Base-by-base conservation (phyloP, 2,797 vertebrate genomes). In the Squalus acanthias region DNA sequence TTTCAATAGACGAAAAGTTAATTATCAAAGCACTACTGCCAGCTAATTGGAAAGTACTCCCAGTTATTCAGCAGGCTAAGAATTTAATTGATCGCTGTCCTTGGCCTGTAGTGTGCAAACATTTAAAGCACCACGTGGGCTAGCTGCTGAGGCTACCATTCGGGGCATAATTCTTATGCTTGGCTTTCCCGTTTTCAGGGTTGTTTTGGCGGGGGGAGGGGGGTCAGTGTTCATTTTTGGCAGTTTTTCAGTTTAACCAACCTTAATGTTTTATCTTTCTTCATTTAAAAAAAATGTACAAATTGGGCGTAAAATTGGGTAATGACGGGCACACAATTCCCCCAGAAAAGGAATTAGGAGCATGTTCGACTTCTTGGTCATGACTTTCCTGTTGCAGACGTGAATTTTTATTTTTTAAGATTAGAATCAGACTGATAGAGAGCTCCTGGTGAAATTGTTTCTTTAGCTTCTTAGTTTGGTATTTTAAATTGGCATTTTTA, bases 11-110 rank as follows among this genome's bases (percentile, higher is more conserved):
- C 69, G 20, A 72, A 74, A 74, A 74, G 46, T 93, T 93, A 67
- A 46, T 65, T 46, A 93, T 22, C 20, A 93, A 93, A 24, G 65
- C 20, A 46, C 91, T 69, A 22, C 57, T 67, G 65, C 20, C 65
- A 93, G 65, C n/a, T 93, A 46, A 93, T 93, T 93, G 63, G 0
- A 93, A 69, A 93, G 91, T 69, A 69, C 65, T 69, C 65, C 91
- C n/a, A 46, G 69, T 93, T 93, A 93, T 93, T 93, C 20, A 46
- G 91, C 63, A 46, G n/a, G 20, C 17, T 69, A 46, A 67, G 91
- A 46, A 67, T 93, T 93, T 93, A 67, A 93, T 39, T 93, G 91
- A 93, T 93, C n/a, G 9, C 91, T 93, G n/a, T 93, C 65, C 91
- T 69, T 93, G 65, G 65, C n/a, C 65, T 39, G 91, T 3, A 93